A percentile compares a stretch with the other conserved stretches of the same genome.
These are phyloP conservation scores for Etheostoma spectabile DNA, from an alignment of 2,113 vertebrate species.

Conservation along the genomic window DNA sequence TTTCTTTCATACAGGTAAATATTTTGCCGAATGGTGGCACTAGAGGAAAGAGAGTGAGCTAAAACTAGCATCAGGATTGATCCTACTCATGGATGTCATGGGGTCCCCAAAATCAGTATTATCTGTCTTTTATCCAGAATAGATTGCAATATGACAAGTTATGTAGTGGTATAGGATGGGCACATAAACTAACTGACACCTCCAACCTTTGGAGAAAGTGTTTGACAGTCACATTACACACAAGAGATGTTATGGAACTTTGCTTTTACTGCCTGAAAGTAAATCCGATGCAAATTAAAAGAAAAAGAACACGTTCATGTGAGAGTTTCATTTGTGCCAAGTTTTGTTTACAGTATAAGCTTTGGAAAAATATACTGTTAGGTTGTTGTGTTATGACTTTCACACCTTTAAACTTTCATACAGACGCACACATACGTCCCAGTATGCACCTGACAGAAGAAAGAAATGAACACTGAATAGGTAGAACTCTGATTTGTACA, in stretches of 20 bases:
- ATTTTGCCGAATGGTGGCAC: neutral
- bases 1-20: neutral
- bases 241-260: neutral
- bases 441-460: neutral
- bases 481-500: neutral
- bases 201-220: neutral
- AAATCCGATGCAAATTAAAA: conserved; percentile 1
- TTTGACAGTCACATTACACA: neutral
- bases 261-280: neutral
- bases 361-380: conserved; percentile 11
- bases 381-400: neutral
- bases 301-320: neutral
- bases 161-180: neutral
- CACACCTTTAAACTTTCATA: neutral
- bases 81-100: neutral
- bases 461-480: neutral
- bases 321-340: neutral
- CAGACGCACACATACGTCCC: neutral
- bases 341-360: neutral
- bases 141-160: neutral
- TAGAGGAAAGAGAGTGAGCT: neutral
- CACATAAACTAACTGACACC: neutral
- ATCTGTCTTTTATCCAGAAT: neutral
- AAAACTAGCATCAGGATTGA: neutral
- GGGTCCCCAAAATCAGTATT: neutral